phyloP scores from a whole-genome alignment of 2,797 vertebrate species.

The Paratrypauchen microcephalus region DNA sequence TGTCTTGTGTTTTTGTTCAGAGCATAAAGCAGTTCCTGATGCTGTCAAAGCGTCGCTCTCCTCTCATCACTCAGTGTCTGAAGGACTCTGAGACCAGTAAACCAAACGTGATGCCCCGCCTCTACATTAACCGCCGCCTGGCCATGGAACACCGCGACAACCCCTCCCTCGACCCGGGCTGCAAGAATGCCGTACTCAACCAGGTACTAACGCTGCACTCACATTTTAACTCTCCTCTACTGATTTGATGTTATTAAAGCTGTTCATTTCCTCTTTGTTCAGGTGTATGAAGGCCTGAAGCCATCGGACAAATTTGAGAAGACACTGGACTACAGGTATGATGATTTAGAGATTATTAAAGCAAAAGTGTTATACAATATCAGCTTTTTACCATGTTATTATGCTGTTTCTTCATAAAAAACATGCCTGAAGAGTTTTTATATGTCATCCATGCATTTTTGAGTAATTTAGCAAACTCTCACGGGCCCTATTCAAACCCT shows the following conservation, averaged over 20 bases:
- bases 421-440: too few species aligned
- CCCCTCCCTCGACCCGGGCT: slow-evolving; percentile 86
- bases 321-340: slow-evolving; percentile 93
- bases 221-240: not conserved
- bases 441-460: too few species aligned
- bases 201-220: slow-evolving; percentile 79
- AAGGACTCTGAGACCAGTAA: slow-evolving; percentile 97
- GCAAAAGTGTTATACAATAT: too few species aligned
- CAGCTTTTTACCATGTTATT: not conserved
- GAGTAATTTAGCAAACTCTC: too few species aligned
- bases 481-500: too few species aligned
- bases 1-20: slow-evolving; percentile 71
- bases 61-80: slow-evolving; percentile 93
- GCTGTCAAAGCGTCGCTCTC: slow-evolving; percentile 90
- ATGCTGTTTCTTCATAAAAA: too few species aligned
- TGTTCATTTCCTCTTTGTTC: slow-evolving; percentile 11
- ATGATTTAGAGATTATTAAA: not conserved
- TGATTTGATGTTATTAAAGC: not conserved
- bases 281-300: slow-evolving; percentile 97
- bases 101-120: slow-evolving; percentile 94
- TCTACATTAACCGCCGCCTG: slow-evolving; percentile 96
- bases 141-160: slow-evolving; percentile 98
- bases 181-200: slow-evolving; percentile 92
- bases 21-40: slow-evolving; percentile 95
- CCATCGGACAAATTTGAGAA: slow-evolving; percentile 96